These are phyloP conservation scores for Coilia nasus DNA, from an alignment of 2,797 vertebrate species.

Conservation along the genomic window DNA sequence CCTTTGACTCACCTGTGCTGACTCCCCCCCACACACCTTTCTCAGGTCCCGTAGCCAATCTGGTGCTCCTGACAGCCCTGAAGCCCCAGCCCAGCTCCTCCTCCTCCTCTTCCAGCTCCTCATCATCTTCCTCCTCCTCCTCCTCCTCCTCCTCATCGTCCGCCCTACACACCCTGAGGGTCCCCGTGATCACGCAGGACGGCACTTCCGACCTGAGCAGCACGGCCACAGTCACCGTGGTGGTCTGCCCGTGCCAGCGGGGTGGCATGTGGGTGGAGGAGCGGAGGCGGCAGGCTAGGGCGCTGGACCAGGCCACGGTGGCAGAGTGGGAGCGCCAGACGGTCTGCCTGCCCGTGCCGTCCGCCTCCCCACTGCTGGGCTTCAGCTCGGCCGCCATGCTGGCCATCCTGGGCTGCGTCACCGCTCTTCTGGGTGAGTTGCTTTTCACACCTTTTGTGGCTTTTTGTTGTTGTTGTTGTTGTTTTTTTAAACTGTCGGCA, in stretches of 20 bases:
- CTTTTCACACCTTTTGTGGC: too few species aligned
- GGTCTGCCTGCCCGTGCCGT: constrained; percentile 69
- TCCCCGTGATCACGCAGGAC: constrained; percentile 85
- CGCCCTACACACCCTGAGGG: constrained; percentile 75
- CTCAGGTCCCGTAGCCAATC: constrained; percentile 84
- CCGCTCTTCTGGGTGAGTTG: constrained; percentile 82
- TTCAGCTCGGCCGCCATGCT: constrained; percentile 86
- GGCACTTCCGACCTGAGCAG: constrained; percentile 82
- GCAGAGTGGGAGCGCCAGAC: constrained; percentile 71
- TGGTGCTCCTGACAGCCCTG: constrained; percentile 80
- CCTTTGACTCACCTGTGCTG: not conserved
- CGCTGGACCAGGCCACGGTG: constrained; percentile 44
- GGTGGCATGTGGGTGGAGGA: constrained; percentile 82
- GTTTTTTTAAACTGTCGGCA: not conserved
- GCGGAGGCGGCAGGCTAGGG: constrained; percentile 60
- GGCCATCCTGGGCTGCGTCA: constrained; percentile 83
- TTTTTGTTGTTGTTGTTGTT: not conserved
- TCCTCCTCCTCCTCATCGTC: constrained; percentile 41
- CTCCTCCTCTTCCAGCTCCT: constrained; percentile 15
- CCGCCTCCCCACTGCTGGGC: constrained; percentile 75
- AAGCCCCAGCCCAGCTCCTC: constrained; percentile 70
- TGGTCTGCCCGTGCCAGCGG: constrained; percentile 84
- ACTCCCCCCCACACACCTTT: constrained; percentile 9
- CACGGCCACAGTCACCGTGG: constrained; percentile 86
- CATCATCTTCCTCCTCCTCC: not conserved